phyloP scores from a whole-genome alignment of 2,888 invertebrate genomes.

The Drosophila histrio region DNA sequence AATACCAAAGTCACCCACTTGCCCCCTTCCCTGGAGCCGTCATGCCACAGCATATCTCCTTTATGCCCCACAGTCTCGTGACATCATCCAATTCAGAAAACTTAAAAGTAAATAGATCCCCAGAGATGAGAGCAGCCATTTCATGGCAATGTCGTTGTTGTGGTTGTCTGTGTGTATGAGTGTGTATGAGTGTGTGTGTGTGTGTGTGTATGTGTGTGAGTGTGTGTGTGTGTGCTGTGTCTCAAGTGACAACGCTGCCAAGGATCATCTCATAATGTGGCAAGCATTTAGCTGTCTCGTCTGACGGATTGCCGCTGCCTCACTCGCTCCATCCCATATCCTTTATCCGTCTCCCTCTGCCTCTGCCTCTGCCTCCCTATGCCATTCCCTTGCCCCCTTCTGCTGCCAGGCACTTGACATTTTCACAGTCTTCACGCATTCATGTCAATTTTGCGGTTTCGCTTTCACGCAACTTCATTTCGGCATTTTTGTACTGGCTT shows the following conservation, averaged over 20 bases:
- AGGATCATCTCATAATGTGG: slow-evolving; percentile 82
- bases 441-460: slow-evolving; percentile 79
- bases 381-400: not conserved
- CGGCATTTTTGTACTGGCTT: not conserved
- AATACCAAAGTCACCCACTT: slow-evolving; percentile 65
- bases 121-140: slow-evolving; percentile 67
- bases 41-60: not conserved
- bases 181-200: slow-evolving; percentile 14
- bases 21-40: not conserved
- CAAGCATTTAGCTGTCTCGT: slow-evolving; percentile 76
- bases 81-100: slow-evolving; percentile 80
- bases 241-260: slow-evolving; percentile 81
- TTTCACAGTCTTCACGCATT: slow-evolving; percentile 77
- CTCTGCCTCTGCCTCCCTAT: not conserved
- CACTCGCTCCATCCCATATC: slow-evolving; percentile 2
- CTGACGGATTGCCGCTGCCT: slow-evolving; percentile 49
- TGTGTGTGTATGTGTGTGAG: slow-evolving; percentile 3
- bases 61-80: slow-evolving; percentile 43
- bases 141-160: slow-evolving; percentile 38
- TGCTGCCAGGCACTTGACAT: slow-evolving; percentile 69
- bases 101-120: slow-evolving; percentile 82
- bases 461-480: slow-evolving; percentile 68
- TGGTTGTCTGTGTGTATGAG: slow-evolving; percentile 22
- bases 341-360: not conserved
- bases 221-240: slow-evolving; percentile 44